Conservation (phyloP, 2,888 invertebrate species). For the Pammene fasciana region DNA sequence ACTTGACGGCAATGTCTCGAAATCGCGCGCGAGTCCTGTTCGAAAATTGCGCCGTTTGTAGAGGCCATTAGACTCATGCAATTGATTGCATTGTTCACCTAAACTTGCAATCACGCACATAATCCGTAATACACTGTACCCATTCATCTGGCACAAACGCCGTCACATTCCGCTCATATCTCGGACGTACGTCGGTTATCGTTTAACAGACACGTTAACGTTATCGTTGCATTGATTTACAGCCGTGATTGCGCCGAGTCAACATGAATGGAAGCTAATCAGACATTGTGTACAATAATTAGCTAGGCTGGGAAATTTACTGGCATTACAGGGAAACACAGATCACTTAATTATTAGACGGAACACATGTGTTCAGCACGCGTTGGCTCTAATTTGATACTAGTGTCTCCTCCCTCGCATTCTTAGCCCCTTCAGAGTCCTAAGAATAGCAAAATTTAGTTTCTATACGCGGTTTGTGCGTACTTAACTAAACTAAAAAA, state of each 20-base stretch:
- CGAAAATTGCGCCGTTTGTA: no score
- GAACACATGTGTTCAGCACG: background rate
- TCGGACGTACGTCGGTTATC: constrained; percentile 23
- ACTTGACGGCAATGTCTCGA: no score
- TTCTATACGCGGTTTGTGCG: no score
- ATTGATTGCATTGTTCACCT: background rate
- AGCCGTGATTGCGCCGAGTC: constrained; percentile 33
- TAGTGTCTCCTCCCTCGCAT: no score
- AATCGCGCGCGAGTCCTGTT: no score
- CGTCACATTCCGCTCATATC: constrained; percentile 7
- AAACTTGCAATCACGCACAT: constrained; percentile 12
- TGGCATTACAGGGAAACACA: constrained; percentile 28
- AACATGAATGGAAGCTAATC: constrained; percentile 39
- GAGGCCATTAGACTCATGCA: no score
- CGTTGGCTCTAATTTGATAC: no score
- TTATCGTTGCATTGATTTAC: constrained; percentile 37
- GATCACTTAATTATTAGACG: background rate
- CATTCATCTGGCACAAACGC: constrained; percentile 16
- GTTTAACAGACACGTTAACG: constrained; percentile 25
- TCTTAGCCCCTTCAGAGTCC: no score
- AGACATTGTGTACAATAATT: constrained; percentile 42
- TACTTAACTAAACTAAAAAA: no score
- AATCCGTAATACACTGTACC: constrained; percentile 5
- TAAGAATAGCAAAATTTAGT: no score
- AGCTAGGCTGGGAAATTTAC: constrained; percentile 36